These are phyloP conservation scores for Lingula anatina DNA, from an alignment of 2,888 invertebrate genomes.

Conservation along the genomic window DNA sequence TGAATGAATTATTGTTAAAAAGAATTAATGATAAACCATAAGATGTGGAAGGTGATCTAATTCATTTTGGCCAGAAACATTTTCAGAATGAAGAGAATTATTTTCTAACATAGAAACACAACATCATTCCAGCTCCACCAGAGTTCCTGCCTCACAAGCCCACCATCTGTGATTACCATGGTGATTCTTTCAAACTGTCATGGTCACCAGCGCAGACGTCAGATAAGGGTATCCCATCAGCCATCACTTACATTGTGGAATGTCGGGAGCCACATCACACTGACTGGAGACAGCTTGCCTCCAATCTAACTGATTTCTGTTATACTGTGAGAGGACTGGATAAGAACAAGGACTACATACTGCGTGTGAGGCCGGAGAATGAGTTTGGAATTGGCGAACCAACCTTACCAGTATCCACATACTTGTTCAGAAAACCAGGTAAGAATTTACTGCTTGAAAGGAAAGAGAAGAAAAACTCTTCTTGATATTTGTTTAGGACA, in stretches of 20 bases:
- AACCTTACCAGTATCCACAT: constrained; percentile 62
- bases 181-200: constrained; percentile 28
- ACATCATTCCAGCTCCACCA: too few relatives aligned
- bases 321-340: constrained; percentile 58
- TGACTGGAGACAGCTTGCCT: constrained; percentile 75
- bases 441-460: not conserved
- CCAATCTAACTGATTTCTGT: constrained; percentile 30
- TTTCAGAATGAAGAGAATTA: too few relatives aligned
- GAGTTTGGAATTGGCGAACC: constrained; percentile 95
- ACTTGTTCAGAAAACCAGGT: not conserved
- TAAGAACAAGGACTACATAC: constrained; percentile 91
- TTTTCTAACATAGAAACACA: too few relatives aligned
- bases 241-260: constrained; percentile 37
- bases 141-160: constrained; percentile 27
- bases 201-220: constrained; percentile 35
- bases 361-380: constrained; percentile 93
- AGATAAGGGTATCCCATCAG: constrained; percentile 28
- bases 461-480: too few relatives aligned
- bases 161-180: constrained; percentile 20
- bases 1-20: too few relatives aligned
- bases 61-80: too few relatives aligned
- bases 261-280: constrained; percentile 76
- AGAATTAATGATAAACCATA: too few relatives aligned
- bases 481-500: too few relatives aligned
- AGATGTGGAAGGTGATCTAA: too few relatives aligned